Percentiles rank a stretch among this genome's conserved stretches.
Evolutionary conservation across 1,140 invertebrate species (phyloP).

Genomic region (Aphaenogaster rudis): DNA sequence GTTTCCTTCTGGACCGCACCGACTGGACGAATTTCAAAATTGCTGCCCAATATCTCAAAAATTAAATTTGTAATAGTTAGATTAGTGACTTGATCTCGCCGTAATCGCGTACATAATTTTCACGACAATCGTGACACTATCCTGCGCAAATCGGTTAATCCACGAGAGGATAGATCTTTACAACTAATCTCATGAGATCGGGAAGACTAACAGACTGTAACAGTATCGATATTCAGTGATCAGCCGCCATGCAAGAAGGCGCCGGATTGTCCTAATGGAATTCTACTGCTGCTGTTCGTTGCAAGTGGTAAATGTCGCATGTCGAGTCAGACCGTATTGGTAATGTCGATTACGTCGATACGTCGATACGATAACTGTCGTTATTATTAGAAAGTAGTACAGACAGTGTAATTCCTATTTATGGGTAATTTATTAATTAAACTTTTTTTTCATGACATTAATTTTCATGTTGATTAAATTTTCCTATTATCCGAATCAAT

Average conservation of each 20-base stretch:
- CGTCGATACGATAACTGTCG: background rate
- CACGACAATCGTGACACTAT: background rate
- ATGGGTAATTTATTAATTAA: background rate
- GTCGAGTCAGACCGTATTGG: background rate
- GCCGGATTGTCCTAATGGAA: constrained; percentile 11
- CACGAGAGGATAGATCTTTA: background rate
- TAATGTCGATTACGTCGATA: background rate
- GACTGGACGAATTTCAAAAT: background rate
- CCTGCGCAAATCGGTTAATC: constrained; percentile 8
- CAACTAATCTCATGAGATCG: constrained; percentile 1
- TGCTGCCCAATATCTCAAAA: background rate
- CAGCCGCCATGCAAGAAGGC: background rate
- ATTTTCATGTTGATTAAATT: no score
- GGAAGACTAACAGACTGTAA: constrained; percentile 3
- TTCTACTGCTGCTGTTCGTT: background rate
- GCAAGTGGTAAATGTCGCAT: constrained; percentile 1
- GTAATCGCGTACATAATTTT: constrained; percentile 12
- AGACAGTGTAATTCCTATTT: background rate
- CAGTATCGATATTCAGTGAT: constrained; percentile 18
- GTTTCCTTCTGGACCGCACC: background rate
- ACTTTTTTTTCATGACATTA: no score
- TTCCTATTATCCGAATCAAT: background rate
- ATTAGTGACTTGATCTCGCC: background rate
- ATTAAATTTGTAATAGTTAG: background rate
- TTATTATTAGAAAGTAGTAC: constrained; percentile 42